Conservation (phyloP, 2,797 vertebrate species). For the Morus bassanus region DNA sequence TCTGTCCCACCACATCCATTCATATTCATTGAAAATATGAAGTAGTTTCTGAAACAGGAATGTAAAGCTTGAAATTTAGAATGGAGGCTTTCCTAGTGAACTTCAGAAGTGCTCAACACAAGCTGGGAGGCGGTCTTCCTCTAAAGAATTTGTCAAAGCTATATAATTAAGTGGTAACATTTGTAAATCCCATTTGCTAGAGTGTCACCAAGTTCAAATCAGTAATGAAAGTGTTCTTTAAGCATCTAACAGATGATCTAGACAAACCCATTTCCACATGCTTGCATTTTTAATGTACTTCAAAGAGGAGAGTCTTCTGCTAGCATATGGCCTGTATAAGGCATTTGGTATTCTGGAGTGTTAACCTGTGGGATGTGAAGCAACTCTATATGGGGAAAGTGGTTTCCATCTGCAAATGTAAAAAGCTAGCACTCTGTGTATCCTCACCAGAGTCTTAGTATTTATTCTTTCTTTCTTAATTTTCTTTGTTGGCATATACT, state of each 20-base stretch:
- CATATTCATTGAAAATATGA: background rate
- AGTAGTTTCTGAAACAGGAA: background rate
- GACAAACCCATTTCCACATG: background rate
- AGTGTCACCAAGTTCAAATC: background rate
- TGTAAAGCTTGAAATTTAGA: background rate
- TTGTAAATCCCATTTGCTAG: constrained; percentile 14
- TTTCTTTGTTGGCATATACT: background rate
- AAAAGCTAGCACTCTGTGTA: background rate
- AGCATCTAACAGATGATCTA: background rate
- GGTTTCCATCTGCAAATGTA: background rate
- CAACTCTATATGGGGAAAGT: background rate
- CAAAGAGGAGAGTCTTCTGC: background rate
- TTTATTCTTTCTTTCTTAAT: background rate
- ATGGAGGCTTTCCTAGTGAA: background rate
- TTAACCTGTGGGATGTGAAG: background rate
- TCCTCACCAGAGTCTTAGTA: background rate
- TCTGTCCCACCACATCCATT: background rate
- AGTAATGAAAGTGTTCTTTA: background rate
- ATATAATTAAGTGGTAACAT: background rate
- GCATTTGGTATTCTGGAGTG: background rate
- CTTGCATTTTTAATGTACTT: background rate
- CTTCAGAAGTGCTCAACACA: background rate
- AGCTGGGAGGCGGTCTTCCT: background rate
- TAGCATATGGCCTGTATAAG: background rate
- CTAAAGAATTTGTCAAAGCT: background rate